These are phyloP conservation scores for Ceratosolen solmsi DNA, from an alignment of 1,140 invertebrate genomes.

Conservation along the genomic window DNA sequence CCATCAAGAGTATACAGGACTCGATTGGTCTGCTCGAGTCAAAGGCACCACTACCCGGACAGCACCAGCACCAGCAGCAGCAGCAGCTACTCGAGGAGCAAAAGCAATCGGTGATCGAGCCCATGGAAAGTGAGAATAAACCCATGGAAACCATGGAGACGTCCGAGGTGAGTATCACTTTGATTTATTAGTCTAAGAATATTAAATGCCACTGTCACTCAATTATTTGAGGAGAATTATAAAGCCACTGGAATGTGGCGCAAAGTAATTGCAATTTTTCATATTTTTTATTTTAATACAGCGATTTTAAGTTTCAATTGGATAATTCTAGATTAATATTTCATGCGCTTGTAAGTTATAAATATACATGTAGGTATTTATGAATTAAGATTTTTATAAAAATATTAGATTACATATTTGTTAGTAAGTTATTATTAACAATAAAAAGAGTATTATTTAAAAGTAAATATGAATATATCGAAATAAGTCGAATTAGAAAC, in stretches of 20 bases:
- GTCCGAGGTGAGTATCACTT: constrained; percentile 10
- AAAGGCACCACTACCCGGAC: constrained; percentile 70
- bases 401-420: no score
- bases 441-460: no score
- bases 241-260: background rate
- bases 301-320: background rate
- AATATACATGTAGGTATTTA: no score
- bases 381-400: no score
- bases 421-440: no score
- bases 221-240: constrained; percentile 16
- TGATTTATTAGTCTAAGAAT: background rate
- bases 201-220: background rate
- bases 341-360: no score
- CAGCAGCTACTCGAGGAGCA: constrained; percentile 14
- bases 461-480: no score
- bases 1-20: constrained; percentile 90
- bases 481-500: no score
- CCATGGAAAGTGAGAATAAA: constrained; percentile 25
- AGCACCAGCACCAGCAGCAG: constrained; percentile 46
- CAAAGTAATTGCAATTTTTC: background rate
- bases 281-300: background rate
- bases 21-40: constrained; percentile 87
- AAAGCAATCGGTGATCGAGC: background rate
- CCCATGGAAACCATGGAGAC: constrained; percentile 36
- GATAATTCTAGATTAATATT: no score